Evolutionary conservation across 2,113 vertebrate genomes (phyloP), one percentile per base, ranked within the genome.

Genomic region (Brachyhypopomus occidentalis): DNA sequence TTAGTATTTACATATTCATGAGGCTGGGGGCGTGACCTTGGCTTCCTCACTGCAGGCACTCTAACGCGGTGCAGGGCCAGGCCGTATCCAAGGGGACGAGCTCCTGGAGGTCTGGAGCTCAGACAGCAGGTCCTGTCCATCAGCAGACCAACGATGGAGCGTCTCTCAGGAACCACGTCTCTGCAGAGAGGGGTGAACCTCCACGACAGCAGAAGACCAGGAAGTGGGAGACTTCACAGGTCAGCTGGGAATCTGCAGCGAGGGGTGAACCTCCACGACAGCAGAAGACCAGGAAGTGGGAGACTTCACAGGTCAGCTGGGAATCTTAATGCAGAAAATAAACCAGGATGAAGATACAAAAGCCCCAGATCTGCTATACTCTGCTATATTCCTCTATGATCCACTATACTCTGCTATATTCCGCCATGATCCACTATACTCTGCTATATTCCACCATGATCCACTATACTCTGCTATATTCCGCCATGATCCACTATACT

Each of bases 1-100:
- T 90, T 90, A 90, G 91, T 93, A 30, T 30, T 88, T 88, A 88
- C 87, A 92, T 91, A 93, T 92, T 93, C 90, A 93, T 91, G 90
- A 91, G 90, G 83, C 75, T 52, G 25, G 86, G 84, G 83, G 89
- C 84, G 84, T 90, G 91, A 94, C 91, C 92, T 92, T 93, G 92
- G 90, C 89, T 92, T 88, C 82, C 85, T 85, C 64, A 83, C 84
- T 87, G 74, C 84, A 83, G 86, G 87, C 82, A 89, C 86, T 89
- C 89, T 87, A 87, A 84, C 81, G 58, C 84, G 79, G 88, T 88
- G 88, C 1, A 59, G 74, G 91, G 91, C 91, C 75, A 6, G 90
- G 71, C 76, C 77, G 86, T 89, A 93, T 93, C 91, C 92, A 92
- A 92, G 85, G 86, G 87, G 86, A 90, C 89, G 88, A 84, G 88